Evolutionary conservation across 2,113 vertebrate genomes (phyloP).

Genomic region (Corvus moneduloides): DNA sequence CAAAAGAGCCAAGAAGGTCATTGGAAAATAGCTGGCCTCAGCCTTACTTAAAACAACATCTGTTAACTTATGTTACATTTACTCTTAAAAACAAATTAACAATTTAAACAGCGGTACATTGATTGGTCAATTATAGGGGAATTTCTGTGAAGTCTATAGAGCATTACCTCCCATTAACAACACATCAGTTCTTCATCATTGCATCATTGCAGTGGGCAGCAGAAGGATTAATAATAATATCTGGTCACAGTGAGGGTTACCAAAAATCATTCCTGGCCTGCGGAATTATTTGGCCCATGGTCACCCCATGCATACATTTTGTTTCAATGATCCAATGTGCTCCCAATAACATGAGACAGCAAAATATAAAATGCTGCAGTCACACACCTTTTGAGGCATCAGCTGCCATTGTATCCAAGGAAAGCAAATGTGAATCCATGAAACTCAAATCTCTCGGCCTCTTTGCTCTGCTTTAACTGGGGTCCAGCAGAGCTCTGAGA

Average conservation of each 20-base stretch:
- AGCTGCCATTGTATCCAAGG: background rate
- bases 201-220: background rate
- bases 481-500: background rate
- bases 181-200: background rate
- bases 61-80: background rate
- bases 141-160: background rate
- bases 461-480: background rate
- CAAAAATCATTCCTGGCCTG: background rate
- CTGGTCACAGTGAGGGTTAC: background rate
- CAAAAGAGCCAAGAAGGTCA: background rate
- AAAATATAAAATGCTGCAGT: background rate
- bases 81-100: conserved; percentile 47
- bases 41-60: conserved; percentile 12
- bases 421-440: background rate
- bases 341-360: background rate
- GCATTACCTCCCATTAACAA: conserved; percentile 19
- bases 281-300: background rate
- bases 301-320: background rate
- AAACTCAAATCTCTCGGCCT: background rate
- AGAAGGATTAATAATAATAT: background rate
- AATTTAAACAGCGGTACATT: background rate
- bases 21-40: conserved; percentile 7
- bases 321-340: background rate
- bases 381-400: background rate
- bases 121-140: conserved; percentile 12